phyloP scores from a whole-genome alignment of 2,113 vertebrate genomes.

The Geococcyx californianus region DNA sequence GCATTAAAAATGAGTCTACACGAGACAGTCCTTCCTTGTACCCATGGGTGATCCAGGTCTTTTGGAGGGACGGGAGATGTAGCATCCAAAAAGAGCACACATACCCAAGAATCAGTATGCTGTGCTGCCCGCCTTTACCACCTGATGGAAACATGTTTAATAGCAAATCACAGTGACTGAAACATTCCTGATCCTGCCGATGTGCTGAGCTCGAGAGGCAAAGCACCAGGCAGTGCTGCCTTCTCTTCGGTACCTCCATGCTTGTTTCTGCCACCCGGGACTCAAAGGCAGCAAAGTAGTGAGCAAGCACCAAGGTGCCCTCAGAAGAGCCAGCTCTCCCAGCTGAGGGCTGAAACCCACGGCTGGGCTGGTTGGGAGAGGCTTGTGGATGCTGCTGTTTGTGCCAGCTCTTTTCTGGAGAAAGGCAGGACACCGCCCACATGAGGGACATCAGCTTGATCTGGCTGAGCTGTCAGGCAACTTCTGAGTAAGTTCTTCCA shows the following conservation, averaged over 20 bases:
- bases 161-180: not conserved
- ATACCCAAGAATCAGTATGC: accelerated
- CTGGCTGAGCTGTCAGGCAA: not conserved
- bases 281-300: not conserved
- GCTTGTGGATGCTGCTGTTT: not conserved
- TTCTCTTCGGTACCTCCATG: not conserved
- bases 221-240: not conserved
- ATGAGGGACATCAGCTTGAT: not conserved
- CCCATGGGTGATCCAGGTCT: not conserved
- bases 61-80: not conserved
- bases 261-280: accelerated
- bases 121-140: not conserved
- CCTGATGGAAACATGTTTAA: not conserved
- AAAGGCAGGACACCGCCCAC: not conserved
- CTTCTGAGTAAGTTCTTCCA: not conserved
- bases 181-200: not conserved
- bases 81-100: not conserved
- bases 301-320: not conserved
- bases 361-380: not conserved
- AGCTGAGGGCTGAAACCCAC: not conserved
- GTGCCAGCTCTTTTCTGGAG: not conserved
- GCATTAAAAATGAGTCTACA: not conserved
- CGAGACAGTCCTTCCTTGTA: too few species aligned
- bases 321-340: not conserved
- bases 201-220: not conserved